phyloP scores from a whole-genome alignment of 2,113 vertebrate species.

The Nipponia nippon region DNA sequence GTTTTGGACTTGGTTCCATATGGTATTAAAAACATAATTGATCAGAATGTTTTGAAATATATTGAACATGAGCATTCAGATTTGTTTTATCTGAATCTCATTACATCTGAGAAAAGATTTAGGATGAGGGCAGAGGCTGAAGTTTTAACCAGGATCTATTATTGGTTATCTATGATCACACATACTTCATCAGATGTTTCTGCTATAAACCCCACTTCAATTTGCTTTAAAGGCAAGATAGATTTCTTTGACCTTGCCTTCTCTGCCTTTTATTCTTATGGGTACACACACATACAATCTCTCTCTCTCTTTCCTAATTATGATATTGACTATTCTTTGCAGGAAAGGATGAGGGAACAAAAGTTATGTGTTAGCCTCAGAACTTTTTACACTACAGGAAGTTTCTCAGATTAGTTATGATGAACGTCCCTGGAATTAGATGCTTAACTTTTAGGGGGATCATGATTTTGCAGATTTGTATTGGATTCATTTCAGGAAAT shows the following conservation, averaged over 20 bases:
- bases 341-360: not conserved
- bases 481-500: not conserved
- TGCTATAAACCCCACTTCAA: not conserved
- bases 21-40: constrained; percentile 26
- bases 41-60: constrained; percentile 50
- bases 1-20: constrained; percentile 22
- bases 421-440: not conserved
- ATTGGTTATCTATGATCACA: not conserved
- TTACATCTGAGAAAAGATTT: constrained; percentile 28
- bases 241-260: not conserved
- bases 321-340: not conserved
- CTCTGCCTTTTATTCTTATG: not conserved
- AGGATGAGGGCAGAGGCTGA: not conserved
- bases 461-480: not conserved
- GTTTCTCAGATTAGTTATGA: not conserved
- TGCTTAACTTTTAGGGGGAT: not conserved
- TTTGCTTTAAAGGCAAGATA: not conserved
- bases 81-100: constrained; percentile 24
- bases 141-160: not conserved
- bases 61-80: not conserved
- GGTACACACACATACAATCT: not conserved
- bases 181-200: not conserved
- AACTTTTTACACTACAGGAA: not conserved
- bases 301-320: not conserved
- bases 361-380: not conserved